A percentile compares a stretch with the other conserved stretches of the same genome.
Evolutionary conservation across 35 echinoderm and acorn worm species (phyloP).

Genomic region (Diadema setosum): DNA sequence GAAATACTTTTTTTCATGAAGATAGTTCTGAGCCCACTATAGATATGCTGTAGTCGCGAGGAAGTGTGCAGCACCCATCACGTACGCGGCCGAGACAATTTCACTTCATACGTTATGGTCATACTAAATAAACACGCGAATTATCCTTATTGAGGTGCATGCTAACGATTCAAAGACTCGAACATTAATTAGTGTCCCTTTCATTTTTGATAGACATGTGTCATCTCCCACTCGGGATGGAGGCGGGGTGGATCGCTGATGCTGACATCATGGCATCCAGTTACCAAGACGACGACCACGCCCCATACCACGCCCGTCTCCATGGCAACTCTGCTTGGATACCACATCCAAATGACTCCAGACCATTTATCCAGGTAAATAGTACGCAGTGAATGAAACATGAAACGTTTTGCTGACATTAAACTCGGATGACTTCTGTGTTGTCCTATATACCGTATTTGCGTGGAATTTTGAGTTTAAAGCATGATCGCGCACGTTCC

Average conservation of each 20-base stretch:
- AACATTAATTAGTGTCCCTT: too few relatives aligned
- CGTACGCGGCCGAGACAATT: too few relatives aligned
- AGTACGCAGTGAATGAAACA: too few relatives aligned
- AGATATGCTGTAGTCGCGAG: too few relatives aligned
- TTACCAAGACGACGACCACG: constrained; percentile 26
- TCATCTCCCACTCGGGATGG: constrained; percentile 76
- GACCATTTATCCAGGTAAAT: neutral
- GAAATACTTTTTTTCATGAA: too few relatives aligned
- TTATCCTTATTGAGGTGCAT: too few relatives aligned
- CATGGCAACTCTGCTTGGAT: constrained; percentile 69
- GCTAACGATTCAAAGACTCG: too few relatives aligned
- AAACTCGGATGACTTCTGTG: neutral
- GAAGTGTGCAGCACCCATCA: too few relatives aligned
- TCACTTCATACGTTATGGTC: too few relatives aligned
- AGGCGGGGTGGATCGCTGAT: constrained; percentile 60
- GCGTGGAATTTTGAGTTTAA: neutral
- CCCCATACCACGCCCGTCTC: constrained; percentile 40
- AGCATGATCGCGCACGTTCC: neutral
- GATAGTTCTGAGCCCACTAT: too few relatives aligned
- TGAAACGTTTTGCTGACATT: neutral
- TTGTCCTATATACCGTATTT: neutral
- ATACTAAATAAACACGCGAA: too few relatives aligned
- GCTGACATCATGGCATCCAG: constrained; percentile 57
- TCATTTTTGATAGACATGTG: too few relatives aligned
- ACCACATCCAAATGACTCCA: constrained; percentile 15